phyloP scores from a whole-genome alignment of 2,113 vertebrate genomes.

The Silurus glanis region DNA sequence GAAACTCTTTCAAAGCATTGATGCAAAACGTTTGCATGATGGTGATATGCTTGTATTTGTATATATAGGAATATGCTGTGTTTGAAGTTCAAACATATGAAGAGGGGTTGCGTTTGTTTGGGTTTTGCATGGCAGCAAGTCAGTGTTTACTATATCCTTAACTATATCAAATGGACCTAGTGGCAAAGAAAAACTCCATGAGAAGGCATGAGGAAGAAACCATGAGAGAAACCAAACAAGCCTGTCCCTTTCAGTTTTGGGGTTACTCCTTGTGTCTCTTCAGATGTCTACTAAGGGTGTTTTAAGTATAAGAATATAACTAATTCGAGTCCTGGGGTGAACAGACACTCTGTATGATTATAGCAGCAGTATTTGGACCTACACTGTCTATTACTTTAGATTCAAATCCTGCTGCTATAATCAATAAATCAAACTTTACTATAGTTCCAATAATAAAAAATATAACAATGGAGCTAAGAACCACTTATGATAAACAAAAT shows the following conservation, averaged over 20 bases:
- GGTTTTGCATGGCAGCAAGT: not conserved
- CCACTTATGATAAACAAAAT: too few species aligned
- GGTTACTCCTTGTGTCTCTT: not conserved
- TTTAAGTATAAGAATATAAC: not conserved
- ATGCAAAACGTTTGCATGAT: not conserved
- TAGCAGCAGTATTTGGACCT: not conserved
- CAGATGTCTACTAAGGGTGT: not conserved
- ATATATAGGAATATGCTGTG: not conserved
- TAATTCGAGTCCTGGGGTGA: not conserved
- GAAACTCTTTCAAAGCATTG: not conserved
- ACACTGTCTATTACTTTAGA: not conserved
- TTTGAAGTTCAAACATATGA: not conserved
- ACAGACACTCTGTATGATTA: not conserved
- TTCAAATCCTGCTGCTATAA: too few species aligned
- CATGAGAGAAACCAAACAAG: not conserved
- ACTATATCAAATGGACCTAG: not conserved
- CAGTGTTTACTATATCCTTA: not conserved
- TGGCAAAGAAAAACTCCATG: not conserved
- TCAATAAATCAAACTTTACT: too few species aligned
- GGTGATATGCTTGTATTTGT: not conserved
- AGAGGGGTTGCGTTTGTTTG: not conserved
- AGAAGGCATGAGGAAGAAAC: not conserved
- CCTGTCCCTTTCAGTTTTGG: not conserved
- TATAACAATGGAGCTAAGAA: too few species aligned
- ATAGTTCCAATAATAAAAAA: too few species aligned